Conservation (phyloP, 2,797 vertebrate species). For the Urosaurus nigricauda region DNA sequence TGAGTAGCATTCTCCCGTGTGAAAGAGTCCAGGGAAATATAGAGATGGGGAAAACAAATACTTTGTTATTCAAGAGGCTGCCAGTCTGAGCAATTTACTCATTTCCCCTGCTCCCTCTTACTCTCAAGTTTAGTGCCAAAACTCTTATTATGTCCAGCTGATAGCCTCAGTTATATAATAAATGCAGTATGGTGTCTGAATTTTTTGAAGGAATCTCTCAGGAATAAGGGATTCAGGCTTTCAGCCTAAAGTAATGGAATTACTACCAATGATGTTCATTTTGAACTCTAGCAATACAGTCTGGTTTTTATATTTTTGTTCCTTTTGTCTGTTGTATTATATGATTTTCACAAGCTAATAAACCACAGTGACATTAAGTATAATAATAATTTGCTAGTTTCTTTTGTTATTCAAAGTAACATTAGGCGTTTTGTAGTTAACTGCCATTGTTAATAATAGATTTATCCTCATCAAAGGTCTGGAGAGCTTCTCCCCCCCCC, state of each 20-base stretch:
- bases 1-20: too few relatives aligned
- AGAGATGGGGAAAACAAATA: neutral
- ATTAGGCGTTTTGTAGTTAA: neutral
- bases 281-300: neutral
- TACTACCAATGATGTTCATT: neutral
- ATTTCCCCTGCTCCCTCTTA: neutral
- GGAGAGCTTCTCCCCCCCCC: neutral
- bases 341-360: neutral
- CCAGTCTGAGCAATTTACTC: neutral
- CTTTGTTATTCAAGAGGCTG: neutral
- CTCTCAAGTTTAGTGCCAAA: neutral
- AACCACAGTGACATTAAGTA: neutral
- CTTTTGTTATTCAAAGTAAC: slow-evolving; percentile 12
- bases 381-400: neutral
- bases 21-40: too few relatives aligned
- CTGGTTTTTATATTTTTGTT: neutral
- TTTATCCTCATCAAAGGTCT: neutral
- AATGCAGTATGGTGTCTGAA: neutral
- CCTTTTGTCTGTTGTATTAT: neutral
- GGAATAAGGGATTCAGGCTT: neutral
- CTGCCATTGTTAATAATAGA: slow-evolving; percentile 1
- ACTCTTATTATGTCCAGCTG: neutral
- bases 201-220: neutral
- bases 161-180: neutral
- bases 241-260: neutral